These are phyloP conservation scores for Petrocephalus zakoni DNA, from an alignment of 2,113 vertebrate genomes.

Conservation along the genomic window DNA sequence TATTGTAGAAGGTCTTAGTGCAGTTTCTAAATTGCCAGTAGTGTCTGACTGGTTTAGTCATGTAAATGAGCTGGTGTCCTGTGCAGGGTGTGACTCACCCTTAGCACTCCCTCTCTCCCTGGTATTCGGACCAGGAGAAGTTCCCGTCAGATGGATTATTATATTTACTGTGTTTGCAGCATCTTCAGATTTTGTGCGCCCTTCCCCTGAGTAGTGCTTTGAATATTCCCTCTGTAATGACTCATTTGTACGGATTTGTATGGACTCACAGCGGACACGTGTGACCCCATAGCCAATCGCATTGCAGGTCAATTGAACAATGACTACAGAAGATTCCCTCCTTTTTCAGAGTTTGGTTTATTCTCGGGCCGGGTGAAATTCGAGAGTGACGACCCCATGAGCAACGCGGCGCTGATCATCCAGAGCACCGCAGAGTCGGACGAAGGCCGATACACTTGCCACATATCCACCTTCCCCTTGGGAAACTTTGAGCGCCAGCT, in stretches of 20 bases:
- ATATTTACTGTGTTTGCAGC: neutral
- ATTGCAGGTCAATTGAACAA: neutral
- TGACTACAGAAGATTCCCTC: neutral
- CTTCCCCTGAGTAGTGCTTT: neutral
- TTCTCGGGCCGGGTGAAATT: slow-evolving; percentile 54
- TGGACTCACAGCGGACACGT: neutral
- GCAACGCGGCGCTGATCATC: slow-evolving; percentile 54
- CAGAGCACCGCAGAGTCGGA: slow-evolving; percentile 49
- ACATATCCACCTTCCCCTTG: slow-evolving; percentile 57
- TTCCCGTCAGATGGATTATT: neutral
- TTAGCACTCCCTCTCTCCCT: neutral
- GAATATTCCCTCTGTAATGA: neutral
- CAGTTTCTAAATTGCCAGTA: neutral
- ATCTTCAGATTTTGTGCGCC: neutral
- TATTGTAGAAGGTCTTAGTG: neutral
- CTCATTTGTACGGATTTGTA: neutral
- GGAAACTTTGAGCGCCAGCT: slow-evolving; percentile 59
- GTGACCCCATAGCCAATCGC: neutral
- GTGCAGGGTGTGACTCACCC: neutral
- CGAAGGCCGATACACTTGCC: slow-evolving; percentile 57
- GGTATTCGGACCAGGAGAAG: neutral
- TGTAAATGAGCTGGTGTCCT: neutral
- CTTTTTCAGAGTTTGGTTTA: slow-evolving; percentile 47
- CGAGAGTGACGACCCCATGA: slow-evolving; percentile 42
- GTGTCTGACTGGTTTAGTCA: neutral